Evolutionary conservation across 2,888 invertebrate genomes (phyloP).

Genomic region (Laothoe populi): DNA sequence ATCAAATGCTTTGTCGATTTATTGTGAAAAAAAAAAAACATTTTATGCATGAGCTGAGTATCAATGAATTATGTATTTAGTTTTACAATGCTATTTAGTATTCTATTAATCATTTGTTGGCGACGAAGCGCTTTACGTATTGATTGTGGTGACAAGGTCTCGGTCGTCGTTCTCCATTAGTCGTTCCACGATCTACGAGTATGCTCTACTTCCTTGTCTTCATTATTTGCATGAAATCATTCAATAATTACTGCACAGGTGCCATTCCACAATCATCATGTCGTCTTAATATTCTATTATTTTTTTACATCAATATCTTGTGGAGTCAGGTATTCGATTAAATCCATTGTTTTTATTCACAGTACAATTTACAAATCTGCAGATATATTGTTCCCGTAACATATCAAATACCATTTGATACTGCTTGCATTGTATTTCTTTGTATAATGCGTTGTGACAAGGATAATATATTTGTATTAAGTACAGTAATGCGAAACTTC

Average conservation of each 20-base stretch:
- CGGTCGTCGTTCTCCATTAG: conserved; percentile 44
- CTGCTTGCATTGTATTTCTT: conserved; percentile 46
- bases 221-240: conserved; percentile 50
- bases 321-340: background rate
- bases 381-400: conserved; percentile 36
- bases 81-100: conserved; percentile 1
- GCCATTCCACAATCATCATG: background rate
- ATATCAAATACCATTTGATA: conserved; percentile 40
- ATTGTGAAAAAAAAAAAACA: no score
- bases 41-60: background rate
- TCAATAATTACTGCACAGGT: conserved; percentile 51
- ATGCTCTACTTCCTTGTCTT: conserved; percentile 70
- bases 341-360: conserved; percentile 19
- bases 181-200: conserved; percentile 44
- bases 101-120: background rate
- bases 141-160: conserved; percentile 43
- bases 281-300: background rate
- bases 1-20: no score
- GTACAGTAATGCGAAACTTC: conserved; percentile 58
- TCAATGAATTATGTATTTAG: background rate
- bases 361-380: conserved; percentile 25
- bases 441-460: conserved; percentile 47
- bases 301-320: background rate
- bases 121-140: background rate
- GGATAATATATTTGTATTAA: conserved; percentile 62